Percentiles rank a stretch among this genome's conserved stretches.
phyloP scores from a whole-genome alignment of 1,140 invertebrate species.

The Apocrypta bakeri region DNA sequence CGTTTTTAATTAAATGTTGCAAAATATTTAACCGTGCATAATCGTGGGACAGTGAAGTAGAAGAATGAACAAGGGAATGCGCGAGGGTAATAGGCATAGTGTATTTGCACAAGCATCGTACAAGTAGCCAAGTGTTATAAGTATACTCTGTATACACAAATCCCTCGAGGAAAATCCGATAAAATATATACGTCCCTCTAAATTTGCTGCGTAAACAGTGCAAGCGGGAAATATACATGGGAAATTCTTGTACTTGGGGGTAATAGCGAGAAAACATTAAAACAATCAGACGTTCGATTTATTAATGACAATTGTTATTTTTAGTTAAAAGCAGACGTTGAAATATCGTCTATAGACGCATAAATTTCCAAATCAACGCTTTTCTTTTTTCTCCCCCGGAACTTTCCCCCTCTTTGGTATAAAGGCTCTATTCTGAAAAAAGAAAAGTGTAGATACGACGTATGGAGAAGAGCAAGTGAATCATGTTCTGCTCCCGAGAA shows the following conservation, averaged over 20 bases:
- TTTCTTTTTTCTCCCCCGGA: not conserved
- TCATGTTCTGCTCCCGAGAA: conserved; percentile 22
- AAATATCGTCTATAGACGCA: no score
- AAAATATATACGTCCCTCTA: not conserved
- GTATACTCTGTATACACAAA: not conserved
- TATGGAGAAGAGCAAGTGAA: not conserved
- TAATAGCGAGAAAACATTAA: not conserved
- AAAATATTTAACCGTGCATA: no score
- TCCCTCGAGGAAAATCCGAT: not conserved
- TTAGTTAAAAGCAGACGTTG: no score
- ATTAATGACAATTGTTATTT: no score
- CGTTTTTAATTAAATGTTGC: no score
- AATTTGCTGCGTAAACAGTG: conserved; percentile 40
- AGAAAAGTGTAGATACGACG: not conserved
- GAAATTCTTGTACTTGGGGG: conserved; percentile 1
- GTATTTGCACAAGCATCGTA: conserved; percentile 34
- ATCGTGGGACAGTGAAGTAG: no score
- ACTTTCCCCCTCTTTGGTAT: conserved; percentile 6
- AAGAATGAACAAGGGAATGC: no score
- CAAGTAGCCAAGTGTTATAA: no score
- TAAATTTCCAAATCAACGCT: no score
- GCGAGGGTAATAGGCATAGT: not conserved
- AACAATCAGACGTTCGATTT: not conserved
- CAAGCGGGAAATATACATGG: not conserved
- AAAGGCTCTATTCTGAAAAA: conserved; percentile 18